Base-by-base conservation (phyloP, 2,888 invertebrate species). In the Caenorhabditis panamensis region DNA sequence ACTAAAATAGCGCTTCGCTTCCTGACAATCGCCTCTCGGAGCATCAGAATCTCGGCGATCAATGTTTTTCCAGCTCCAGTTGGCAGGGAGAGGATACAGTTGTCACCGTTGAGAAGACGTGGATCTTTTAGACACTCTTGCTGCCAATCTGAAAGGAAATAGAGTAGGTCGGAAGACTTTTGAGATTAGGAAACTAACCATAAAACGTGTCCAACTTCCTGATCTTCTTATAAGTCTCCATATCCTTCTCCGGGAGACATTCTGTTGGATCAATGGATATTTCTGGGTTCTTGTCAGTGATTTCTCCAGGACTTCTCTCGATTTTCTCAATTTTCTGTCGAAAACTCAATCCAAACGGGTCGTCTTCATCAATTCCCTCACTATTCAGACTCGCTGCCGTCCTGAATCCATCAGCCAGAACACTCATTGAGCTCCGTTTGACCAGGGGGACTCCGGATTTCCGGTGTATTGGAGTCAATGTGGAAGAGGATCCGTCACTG, bases 41-140 rank as follows among this genome's bases (percentile, higher is more conserved):
- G 92, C 93, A 98, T 96, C 59, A 98, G 92, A 80, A 83, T 75
- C 73, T 98, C 98, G 0, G 98, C 97, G 13, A 98, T 96, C 31
- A 98, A 92, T 0, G 98, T 98, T 93, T 98, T 98, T 0, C 97
- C 98, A 0, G 97, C 97, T 90, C 97, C 96, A 0, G 97, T 98
- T 0, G 98, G 97, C 51, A 97, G 92, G 0, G 96, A 95, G 90
- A 97, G 96, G 79, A 98, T 94, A 53, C 97, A 93, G 92, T 98
- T 98, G 83, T 93, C 93, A 49, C 94, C 93, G 13, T 94, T 92
- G 76, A 93, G 92, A 26, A 96, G 93, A 2, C 95, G 94, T n/a
- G 94, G 93, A 44, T 96, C 92, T 79, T 93, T 94, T 4, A 97
- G 92, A 91, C 97, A 97, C 92, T 96, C 95, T 86, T 95, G 93